Evolutionary conservation across 2,888 invertebrate species (phyloP).

Genomic region (Adelphocoris suturalis): DNA sequence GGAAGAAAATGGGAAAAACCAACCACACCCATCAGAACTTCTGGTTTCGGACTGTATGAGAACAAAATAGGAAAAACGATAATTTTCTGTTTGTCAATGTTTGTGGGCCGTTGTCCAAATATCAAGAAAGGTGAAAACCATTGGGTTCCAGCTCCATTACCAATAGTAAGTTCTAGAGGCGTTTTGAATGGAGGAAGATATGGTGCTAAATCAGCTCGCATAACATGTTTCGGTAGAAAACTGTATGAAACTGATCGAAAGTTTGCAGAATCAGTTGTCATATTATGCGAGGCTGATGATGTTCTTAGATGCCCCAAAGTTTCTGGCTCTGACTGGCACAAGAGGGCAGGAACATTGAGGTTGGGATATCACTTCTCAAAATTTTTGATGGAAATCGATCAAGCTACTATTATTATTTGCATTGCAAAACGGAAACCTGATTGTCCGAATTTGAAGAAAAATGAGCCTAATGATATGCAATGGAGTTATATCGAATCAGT

Average conservation of each 20-base stretch:
- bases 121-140: background rate
- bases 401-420: background rate
- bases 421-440: background rate
- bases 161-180: too few relatives aligned
- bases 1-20: background rate
- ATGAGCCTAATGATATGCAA: background rate
- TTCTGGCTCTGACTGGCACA: background rate
- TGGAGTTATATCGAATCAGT: background rate
- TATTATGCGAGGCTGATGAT: background rate
- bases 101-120: background rate
- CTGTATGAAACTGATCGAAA: background rate
- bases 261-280: background rate
- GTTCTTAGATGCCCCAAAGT: background rate
- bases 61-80: background rate
- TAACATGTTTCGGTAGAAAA: background rate
- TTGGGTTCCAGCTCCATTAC: background rate
- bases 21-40: background rate
- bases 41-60: background rate
- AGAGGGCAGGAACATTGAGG: background rate
- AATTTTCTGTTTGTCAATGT: background rate
- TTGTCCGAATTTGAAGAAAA: background rate
- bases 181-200: too few relatives aligned
- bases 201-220: background rate
- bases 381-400: background rate
- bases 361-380: background rate